These are phyloP conservation scores for Grallaria varia DNA, from an alignment of 2,113 vertebrate species.

Conservation along the genomic window DNA sequence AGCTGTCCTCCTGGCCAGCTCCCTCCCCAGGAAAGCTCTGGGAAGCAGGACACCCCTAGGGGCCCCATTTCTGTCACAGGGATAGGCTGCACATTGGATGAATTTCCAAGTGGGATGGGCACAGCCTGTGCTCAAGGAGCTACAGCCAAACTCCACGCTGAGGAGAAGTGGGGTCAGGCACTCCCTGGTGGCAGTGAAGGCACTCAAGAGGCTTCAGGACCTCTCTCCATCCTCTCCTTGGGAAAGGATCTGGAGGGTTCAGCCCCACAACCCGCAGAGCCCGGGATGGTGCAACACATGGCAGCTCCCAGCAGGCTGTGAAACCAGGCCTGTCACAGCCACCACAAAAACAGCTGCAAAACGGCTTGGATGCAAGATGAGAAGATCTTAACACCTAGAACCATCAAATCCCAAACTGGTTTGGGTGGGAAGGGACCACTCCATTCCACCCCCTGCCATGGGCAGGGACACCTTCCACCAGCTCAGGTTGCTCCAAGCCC, in stretches of 20 bases:
- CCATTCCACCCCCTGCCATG: too few relatives aligned
- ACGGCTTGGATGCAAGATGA: neutral
- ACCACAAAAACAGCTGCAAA: neutral
- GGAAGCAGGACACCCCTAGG: neutral
- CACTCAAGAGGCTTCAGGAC: neutral
- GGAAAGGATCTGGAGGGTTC: neutral
- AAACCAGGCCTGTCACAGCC: neutral
- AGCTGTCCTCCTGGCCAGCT: neutral
- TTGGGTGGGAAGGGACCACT: neutral
- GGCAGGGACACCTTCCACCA: neutral
- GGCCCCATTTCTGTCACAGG: neutral
- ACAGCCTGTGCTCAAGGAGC: neutral
- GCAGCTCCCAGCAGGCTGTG: neutral
- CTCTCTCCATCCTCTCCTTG: neutral
- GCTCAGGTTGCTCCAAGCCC: neutral
- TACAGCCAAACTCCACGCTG: neutral
- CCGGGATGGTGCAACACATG: rapidly evolving
- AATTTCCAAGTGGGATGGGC: neutral
- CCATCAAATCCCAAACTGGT: neutral
- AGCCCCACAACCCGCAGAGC: rapidly evolving
- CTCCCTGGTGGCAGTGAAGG: neutral
- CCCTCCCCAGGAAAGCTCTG: neutral
- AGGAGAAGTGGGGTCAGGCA: neutral
- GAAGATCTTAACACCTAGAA: neutral
- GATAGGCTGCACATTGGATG: neutral